Percentiles rank a stretch among this genome's conserved stretches.
Conservation (phyloP, 1,140 invertebrate genomes). For the Laodelphax striatellus region DNA sequence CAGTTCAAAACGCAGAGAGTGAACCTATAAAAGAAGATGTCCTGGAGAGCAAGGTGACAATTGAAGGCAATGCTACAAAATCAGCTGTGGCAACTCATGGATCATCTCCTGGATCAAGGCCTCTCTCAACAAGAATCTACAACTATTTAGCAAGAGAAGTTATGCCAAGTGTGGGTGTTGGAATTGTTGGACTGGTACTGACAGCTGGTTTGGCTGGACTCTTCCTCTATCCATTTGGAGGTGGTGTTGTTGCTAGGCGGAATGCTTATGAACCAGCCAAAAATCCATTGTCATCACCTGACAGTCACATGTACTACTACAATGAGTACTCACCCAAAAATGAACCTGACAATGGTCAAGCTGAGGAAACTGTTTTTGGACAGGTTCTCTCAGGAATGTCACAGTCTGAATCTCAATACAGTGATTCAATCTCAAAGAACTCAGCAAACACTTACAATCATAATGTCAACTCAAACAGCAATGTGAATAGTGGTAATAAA, state of each 20-base stretch:
- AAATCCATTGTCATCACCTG: conserved; percentile 4
- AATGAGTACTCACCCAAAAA: conserved; percentile 19
- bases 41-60: conserved; percentile 33
- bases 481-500: not conserved
- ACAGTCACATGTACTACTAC: conserved; percentile 21
- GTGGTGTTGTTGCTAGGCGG: conserved; percentile 41
- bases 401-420: conserved; percentile 19
- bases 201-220: conserved; percentile 59
- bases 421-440: conserved; percentile 13
- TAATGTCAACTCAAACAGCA: conserved; percentile 14
- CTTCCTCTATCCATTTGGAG: conserved; percentile 56
- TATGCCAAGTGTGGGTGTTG: conserved; percentile 64
- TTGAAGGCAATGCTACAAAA: conserved; percentile 38
- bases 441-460: conserved; percentile 30
- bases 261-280: conserved; percentile 25
- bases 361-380: conserved; percentile 59
- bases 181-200: conserved; percentile 55
- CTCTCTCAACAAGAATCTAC: conserved; percentile 57
- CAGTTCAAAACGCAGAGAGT: conserved; percentile 23
- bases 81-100: conserved; percentile 28
- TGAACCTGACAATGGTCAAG: conserved; percentile 36
- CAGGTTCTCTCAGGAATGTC: conserved; percentile 50
- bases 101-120: conserved; percentile 30
- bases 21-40: conserved; percentile 15
- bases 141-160: conserved; percentile 66